Evolutionary conservation across 2,888 invertebrate genomes (phyloP).

Genomic region (Zonitis immaculata): DNA sequence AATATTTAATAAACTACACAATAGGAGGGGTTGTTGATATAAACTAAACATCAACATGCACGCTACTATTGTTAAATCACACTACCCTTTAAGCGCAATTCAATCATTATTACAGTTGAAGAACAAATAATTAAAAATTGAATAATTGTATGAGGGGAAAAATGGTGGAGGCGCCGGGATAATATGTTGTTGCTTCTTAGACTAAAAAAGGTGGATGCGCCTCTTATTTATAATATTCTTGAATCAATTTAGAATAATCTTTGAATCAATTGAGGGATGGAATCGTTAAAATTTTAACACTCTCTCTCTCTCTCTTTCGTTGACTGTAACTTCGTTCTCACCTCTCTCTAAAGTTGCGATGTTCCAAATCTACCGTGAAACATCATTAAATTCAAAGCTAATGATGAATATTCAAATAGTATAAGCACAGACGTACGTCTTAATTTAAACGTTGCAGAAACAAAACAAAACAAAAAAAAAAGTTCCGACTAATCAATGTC

Average conservation of each 20-base stretch:
- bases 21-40: neutral
- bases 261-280: constrained; percentile 23
- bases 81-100: too few relatives aligned
- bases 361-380: constrained; percentile 36
- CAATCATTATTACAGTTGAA: too few relatives aligned
- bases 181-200: too few relatives aligned
- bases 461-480: too few relatives aligned
- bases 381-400: constrained; percentile 42
- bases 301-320: too few relatives aligned
- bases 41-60: too few relatives aligned
- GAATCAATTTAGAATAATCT: too few relatives aligned
- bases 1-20: neutral
- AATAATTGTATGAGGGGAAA: too few relatives aligned
- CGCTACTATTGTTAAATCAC: neutral
- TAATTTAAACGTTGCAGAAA: too few relatives aligned
- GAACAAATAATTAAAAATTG: too few relatives aligned
- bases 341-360: neutral
- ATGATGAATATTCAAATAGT: constrained; percentile 30
- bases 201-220: too few relatives aligned
- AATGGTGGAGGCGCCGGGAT: neutral
- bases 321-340: constrained; percentile 28
- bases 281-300: constrained; percentile 36
- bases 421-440: constrained; percentile 20
- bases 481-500: neutral
- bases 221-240: too few relatives aligned